Evolutionary conservation across 2,888 invertebrate genomes (phyloP).

Genomic region (Rhaphigaster nebulosa): DNA sequence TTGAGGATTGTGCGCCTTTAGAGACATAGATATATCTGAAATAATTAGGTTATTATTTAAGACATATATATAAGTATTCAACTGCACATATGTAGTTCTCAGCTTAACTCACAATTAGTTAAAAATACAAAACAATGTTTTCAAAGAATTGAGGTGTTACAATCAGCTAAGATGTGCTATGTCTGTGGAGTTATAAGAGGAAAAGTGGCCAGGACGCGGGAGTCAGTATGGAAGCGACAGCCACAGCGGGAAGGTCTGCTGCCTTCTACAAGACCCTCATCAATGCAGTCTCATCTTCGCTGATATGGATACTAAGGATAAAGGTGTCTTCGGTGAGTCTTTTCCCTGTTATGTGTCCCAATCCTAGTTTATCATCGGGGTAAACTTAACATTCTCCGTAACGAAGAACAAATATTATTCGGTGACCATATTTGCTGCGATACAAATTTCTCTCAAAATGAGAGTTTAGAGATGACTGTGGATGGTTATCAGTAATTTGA

Average conservation of each 20-base stretch:
- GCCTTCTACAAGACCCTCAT: background rate
- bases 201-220: background rate
- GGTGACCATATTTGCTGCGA: background rate
- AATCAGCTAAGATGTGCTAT: too few species aligned
- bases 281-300: background rate
- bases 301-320: background rate
- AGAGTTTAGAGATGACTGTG: too few species aligned
- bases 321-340: background rate
- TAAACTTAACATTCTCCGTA: background rate
- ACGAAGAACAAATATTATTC: background rate
- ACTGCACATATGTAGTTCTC: too few species aligned
- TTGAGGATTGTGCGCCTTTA: too few species aligned
- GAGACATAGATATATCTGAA: too few species aligned
- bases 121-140: background rate
- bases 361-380: background rate
- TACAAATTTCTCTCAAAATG: too few species aligned
- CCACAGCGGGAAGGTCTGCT: background rate
- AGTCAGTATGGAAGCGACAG: background rate
- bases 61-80: too few species aligned
- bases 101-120: too few species aligned
- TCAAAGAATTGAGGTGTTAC: background rate
- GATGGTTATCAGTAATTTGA: too few species aligned
- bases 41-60: too few species aligned
- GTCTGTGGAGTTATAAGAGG: background rate
- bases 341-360: background rate